These are phyloP conservation scores for Eupithecia exiguata DNA, from an alignment of 2,888 invertebrate genomes.

Conservation along the genomic window DNA sequence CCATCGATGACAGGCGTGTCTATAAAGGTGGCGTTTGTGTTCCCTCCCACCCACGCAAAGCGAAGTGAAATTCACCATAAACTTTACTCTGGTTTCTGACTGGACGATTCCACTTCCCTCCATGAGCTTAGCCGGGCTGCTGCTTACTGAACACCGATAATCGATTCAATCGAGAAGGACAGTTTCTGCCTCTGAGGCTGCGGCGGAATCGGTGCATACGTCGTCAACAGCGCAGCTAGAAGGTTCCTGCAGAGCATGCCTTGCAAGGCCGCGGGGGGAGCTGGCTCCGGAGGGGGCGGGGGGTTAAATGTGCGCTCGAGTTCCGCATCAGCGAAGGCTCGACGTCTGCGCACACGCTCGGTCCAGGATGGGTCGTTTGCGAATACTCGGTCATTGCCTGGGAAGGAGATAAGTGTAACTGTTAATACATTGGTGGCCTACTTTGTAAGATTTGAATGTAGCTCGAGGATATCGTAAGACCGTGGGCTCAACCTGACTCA, in stretches of 20 bases:
- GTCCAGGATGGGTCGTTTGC: slow-evolving; percentile 74
- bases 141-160: slow-evolving; percentile 84
- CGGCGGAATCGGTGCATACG: slow-evolving; percentile 64
- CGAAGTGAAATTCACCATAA: neutral
- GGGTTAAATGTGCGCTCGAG: slow-evolving; percentile 80
- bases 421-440: neutral
- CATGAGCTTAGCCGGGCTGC: neutral
- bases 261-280: slow-evolving; percentile 53
- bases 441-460: neutral
- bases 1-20: neutral
- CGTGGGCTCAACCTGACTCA: too few species aligned
- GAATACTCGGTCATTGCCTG: slow-evolving; percentile 58
- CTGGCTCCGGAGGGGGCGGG: slow-evolving; percentile 43
- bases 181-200: slow-evolving; percentile 71
- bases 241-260: slow-evolving; percentile 78
- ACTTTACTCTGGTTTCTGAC: neutral
- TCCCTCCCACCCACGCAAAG: neutral
- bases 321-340: slow-evolving; percentile 87
- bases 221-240: slow-evolving; percentile 72
- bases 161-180: slow-evolving; percentile 88
- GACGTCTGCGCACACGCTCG: slow-evolving; percentile 82
- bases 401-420: neutral
- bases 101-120: neutral
- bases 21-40: neutral
- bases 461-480: too few species aligned